phyloP scores from a whole-genome alignment of 1,140 invertebrate species.

The Myzus persicae region DNA sequence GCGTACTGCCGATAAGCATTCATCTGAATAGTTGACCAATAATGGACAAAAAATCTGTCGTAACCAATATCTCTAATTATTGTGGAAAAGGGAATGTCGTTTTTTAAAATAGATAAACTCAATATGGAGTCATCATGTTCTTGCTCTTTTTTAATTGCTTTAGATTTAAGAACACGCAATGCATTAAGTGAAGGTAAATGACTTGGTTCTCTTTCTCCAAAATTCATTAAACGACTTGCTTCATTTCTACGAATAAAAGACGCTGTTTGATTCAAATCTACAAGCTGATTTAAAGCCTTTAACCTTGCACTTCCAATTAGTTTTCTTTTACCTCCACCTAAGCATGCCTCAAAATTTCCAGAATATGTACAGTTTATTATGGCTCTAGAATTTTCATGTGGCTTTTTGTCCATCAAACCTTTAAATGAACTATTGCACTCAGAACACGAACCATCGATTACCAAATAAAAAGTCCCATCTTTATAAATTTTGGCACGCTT shows the following conservation, averaged over 20 bases:
- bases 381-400: too few species aligned
- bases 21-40: not conserved
- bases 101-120: not conserved
- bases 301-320: too few species aligned
- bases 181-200: not conserved
- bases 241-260: not conserved
- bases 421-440: too few species aligned
- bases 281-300: too few species aligned
- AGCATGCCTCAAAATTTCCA: too few species aligned
- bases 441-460: too few species aligned
- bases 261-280: too few species aligned
- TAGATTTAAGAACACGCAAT: slow-evolving; percentile 4
- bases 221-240: slow-evolving; percentile 8
- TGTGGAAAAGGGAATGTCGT: not conserved
- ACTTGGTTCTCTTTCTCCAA: not conserved
- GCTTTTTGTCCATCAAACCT: too few species aligned
- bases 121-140: slow-evolving; percentile 2
- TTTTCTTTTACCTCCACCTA: too few species aligned
- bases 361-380: too few species aligned
- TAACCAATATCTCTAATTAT: slow-evolving; percentile 12
- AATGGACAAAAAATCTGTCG: slow-evolving; percentile 14
- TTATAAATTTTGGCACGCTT: too few species aligned
- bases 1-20: not conserved
- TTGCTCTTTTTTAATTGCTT: not conserved
- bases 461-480: too few species aligned